These are phyloP conservation scores for Phyllostomus discolor DNA, from an alignment of 2,113 vertebrate species.

Conservation along the genomic window DNA sequence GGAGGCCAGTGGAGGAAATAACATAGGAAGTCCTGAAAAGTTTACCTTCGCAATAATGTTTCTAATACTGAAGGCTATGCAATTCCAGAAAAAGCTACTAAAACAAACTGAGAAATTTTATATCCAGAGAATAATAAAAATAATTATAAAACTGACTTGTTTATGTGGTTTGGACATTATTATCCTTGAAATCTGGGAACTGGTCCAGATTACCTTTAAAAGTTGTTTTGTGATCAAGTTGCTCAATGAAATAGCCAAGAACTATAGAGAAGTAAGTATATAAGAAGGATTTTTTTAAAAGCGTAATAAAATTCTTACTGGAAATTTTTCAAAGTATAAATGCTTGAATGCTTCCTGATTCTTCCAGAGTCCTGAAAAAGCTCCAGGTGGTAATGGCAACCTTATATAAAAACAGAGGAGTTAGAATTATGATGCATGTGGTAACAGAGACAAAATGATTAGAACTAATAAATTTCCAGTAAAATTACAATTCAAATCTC, in stretches of 20 bases:
- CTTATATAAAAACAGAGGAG: constrained; percentile 77
- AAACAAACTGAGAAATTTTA: not conserved
- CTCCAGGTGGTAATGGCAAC: constrained; percentile 93
- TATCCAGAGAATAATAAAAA: not conserved
- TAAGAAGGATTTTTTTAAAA: not conserved
- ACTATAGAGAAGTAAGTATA: not conserved
- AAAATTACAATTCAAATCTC: not conserved
- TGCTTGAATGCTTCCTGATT: constrained; percentile 88
- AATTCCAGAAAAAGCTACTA: not conserved
- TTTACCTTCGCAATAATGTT: not conserved
- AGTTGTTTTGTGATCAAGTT: not conserved
- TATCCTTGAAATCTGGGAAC: not conserved
- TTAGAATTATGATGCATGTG: not conserved
- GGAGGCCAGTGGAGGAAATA: not conserved
- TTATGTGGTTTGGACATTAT: not conserved
- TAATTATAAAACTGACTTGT: not conserved
- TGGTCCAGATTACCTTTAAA: not conserved
- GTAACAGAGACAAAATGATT: not conserved
- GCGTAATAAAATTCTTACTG: constrained; percentile 83
- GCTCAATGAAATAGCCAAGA: not conserved
- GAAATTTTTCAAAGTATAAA: constrained; percentile 94
- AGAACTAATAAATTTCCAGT: not conserved
- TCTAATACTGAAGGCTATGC: not conserved
- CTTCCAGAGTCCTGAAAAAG: constrained; percentile 93
- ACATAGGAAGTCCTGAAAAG: not conserved